A percentile compares a stretch with the other conserved stretches of the same genome.
phyloP scores from a whole-genome alignment of 2,113 vertebrate species.

The Bos taurus region DNA sequence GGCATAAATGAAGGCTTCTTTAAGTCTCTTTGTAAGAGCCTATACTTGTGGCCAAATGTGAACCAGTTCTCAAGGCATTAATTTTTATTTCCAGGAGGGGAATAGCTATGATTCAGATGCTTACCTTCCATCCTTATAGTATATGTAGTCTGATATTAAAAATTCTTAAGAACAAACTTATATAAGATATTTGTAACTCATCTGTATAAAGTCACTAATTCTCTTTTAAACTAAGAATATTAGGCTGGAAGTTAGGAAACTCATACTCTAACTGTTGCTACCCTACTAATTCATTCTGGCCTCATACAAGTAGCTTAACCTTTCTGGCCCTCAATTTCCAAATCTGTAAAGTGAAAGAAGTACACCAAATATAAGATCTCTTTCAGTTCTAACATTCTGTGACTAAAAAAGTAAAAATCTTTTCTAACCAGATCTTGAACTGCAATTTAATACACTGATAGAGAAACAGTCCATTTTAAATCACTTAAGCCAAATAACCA shows the following conservation, averaged over 20 bases:
- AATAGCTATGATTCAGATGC: background rate
- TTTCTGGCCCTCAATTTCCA: background rate
- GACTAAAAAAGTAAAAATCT: slow-evolving; percentile 14
- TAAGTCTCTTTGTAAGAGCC: background rate
- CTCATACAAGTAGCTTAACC: background rate
- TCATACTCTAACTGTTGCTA: background rate
- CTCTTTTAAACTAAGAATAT: background rate
- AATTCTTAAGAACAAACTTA: slow-evolving; percentile 10
- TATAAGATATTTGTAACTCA: background rate
- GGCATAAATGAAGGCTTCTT: background rate
- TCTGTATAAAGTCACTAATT: background rate
- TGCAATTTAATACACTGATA: background rate
- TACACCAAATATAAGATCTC: background rate
- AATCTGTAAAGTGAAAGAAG: background rate
- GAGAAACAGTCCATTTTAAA: slow-evolving; percentile 11
- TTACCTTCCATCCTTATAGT: background rate
- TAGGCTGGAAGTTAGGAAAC: background rate
- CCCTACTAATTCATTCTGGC: background rate
- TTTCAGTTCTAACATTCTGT: background rate
- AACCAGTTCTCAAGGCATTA: background rate
- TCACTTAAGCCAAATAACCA: slow-evolving; percentile 54
- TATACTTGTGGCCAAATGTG: background rate
- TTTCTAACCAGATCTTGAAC: background rate
- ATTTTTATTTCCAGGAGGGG: background rate
- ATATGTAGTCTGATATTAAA: slow-evolving; percentile 9